Conservation (phyloP, 2,797 vertebrate genomes). For the Siniperca scherzeri region DNA sequence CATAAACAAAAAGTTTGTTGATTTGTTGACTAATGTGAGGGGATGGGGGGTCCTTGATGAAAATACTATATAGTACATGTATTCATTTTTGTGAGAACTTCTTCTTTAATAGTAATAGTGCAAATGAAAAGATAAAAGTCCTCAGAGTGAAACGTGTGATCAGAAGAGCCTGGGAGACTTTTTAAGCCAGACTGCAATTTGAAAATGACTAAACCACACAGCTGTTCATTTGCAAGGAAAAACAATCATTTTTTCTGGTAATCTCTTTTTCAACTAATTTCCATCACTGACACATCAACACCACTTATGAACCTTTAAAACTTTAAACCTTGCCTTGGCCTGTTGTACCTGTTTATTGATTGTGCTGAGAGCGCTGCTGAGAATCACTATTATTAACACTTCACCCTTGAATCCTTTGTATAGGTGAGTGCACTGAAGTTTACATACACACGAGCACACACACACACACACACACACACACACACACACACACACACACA, state of each 20-base stretch:
- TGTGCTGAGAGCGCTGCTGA: constrained; percentile 28
- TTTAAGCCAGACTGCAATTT: constrained; percentile 1
- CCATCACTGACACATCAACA: constrained; percentile 52
- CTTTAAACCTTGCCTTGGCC: constrained; percentile 52
- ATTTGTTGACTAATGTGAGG: not conserved
- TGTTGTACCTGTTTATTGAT: constrained; percentile 50
- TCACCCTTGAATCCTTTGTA: constrained; percentile 30
- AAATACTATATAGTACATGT: not conserved
- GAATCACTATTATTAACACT: constrained; percentile 47
- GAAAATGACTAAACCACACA: constrained; percentile 21
- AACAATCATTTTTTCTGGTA: constrained; percentile 61
- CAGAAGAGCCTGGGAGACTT: constrained; percentile 14
- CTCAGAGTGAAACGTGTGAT: constrained; percentile 9
- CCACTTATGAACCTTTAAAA: constrained; percentile 58
- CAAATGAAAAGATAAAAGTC: constrained; percentile 6
- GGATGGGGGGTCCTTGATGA: not conserved
- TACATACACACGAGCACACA: not conserved
- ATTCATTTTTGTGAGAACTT: not conserved
- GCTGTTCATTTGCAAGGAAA: constrained; percentile 43
- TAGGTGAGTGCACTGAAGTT: constrained; percentile 7
- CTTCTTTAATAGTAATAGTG: constrained; percentile 1
- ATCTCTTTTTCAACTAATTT: constrained; percentile 63
- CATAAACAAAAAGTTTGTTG: not conserved
- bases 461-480: not conserved
- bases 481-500: not conserved